Conservation (phyloP, 2,113 vertebrate genomes). For the Myanophis thanlyinensis region DNA sequence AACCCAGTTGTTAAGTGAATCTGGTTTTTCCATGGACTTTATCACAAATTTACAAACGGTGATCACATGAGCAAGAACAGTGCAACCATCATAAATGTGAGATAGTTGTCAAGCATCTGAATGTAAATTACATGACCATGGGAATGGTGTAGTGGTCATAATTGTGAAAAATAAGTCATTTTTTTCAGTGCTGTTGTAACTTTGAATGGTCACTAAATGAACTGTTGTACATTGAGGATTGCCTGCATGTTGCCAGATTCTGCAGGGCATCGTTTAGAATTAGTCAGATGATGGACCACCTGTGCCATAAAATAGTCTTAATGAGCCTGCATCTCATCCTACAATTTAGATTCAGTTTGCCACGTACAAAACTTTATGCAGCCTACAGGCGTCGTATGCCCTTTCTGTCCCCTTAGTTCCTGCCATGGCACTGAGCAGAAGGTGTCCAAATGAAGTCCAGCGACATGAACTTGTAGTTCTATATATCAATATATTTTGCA, state of each 20-base stretch:
- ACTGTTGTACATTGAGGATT: no score
- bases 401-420: neutral
- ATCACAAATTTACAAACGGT: no score
- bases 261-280: neutral
- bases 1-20: no score
- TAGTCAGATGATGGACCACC: neutral
- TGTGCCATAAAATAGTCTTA: neutral
- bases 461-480: neutral
- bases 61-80: no score
- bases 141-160: no score
- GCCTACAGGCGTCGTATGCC: neutral
- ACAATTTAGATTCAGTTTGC: neutral
- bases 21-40: no score
- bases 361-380: neutral
- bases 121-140: no score
- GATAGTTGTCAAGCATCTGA: no score
- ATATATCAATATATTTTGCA: neutral
- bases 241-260: neutral
- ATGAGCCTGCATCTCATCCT: neutral
- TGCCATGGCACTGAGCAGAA: neutral
- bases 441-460: neutral
- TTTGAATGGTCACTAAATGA: no score
- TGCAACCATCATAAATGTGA: no score
- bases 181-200: no score
- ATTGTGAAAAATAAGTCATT: no score